Evolutionary conservation across 2,797 vertebrate species (phyloP).

Genomic region (Tinamus major): DNA sequence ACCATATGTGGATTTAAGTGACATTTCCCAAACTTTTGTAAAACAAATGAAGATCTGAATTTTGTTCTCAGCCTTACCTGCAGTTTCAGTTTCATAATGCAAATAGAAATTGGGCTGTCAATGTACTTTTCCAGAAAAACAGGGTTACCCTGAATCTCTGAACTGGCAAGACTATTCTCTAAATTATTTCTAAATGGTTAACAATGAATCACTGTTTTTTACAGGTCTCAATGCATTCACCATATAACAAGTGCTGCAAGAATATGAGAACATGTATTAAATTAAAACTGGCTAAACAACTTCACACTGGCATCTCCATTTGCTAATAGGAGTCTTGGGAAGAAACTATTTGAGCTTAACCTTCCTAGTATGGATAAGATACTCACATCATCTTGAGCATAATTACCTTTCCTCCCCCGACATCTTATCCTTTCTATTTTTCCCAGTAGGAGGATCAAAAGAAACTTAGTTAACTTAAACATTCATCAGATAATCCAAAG

Average conservation of each 20-base stretch:
- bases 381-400: slow-evolving; percentile 39
- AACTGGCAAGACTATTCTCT: slow-evolving; percentile 27
- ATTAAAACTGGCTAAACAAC: slow-evolving; percentile 58
- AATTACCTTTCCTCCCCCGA: slow-evolving; percentile 36
- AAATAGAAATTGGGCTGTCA: not conserved
- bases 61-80: not conserved
- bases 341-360: slow-evolving; percentile 25
- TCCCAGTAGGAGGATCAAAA: slow-evolving; percentile 70
- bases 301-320: slow-evolving; percentile 23
- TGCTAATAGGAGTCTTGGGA: slow-evolving; percentile 17
- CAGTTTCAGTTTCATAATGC: slow-evolving; percentile 29
- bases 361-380: slow-evolving; percentile 56
- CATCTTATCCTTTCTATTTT: slow-evolving; percentile 35
- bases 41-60: not conserved
- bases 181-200: slow-evolving; percentile 70
- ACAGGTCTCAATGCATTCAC: slow-evolving; percentile 66
- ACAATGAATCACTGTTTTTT: slow-evolving; percentile 76
- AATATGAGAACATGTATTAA: slow-evolving; percentile 46
- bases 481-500: slow-evolving; percentile 57
- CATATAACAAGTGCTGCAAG: slow-evolving; percentile 71
- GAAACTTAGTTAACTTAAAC: slow-evolving; percentile 45
- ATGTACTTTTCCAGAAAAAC: slow-evolving; percentile 35
- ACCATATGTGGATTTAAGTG: not conserved
- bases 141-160: not conserved
- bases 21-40: not conserved